Base-by-base conservation (phyloP, 2,113 vertebrate genomes). In the Noctilio leporinus region DNA sequence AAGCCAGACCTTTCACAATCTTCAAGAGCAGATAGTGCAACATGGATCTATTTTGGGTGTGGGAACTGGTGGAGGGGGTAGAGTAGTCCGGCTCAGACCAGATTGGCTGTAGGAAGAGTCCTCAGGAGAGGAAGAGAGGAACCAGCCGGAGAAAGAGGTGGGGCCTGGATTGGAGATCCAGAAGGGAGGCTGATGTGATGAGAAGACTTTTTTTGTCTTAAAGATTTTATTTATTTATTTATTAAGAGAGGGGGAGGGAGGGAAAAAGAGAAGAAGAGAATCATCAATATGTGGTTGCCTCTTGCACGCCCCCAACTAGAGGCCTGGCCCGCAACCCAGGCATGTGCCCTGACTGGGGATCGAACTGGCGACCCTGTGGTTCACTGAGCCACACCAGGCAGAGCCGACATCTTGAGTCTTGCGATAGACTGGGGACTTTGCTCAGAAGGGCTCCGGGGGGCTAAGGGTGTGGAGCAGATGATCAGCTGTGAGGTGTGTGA, bases 71-170 rank as follows among this genome's bases (percentile, higher is more conserved):
- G 43, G 28, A 87, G 80, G n/a, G 6, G 8, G 35, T n/a, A 16
- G 59, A 33, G 19, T 2, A 1, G 43, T 16, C 28, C 10, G 47
- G 47, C 3, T n/a, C 7, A 5, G 51, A 20, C 53, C 75, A 7
- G 43, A 10, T 4, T 0, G 0, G 8, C 35, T 40, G 1, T 22
- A 43, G 17, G 67, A 8, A 64, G 64, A 55, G 43, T 3, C 20
- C 28, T 24, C 15, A 15, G 45, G 65, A 33, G 26, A 26, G 10
- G 19, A 16, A 19, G 40, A 24, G 65, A 62, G 1, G 43, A 22
- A 14, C 9, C 43, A 33, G 14, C 0, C 8, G 12, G 55, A 62
- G 35, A 19, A 9, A 28, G 45, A 4, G 1, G 24, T 1, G 15
- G 30, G 15, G 51, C 77, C 47, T 11, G 9, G 9, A 8, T 11